Percentiles rank a stretch among this genome's conserved stretches.
Conservation (phyloP, 1,140 invertebrate species). For the Drosophila kanapiae region DNA sequence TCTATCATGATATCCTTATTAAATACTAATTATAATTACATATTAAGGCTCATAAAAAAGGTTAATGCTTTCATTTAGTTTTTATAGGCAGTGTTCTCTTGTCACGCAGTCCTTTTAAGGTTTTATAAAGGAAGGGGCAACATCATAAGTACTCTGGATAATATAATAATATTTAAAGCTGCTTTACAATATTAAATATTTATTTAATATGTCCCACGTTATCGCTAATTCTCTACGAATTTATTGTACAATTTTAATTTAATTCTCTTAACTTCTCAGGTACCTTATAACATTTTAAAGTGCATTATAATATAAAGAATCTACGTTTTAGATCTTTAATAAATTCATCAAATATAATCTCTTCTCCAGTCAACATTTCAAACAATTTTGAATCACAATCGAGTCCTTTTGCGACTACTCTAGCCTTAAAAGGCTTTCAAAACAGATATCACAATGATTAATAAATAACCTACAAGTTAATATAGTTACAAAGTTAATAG, state of each 20-base stretch:
- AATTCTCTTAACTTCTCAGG: neutral
- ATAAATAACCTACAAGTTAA: neutral
- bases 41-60: neutral
- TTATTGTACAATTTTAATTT: neutral
- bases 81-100: neutral
- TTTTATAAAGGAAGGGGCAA: neutral
- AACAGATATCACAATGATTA: too few species aligned
- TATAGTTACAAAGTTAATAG: neutral
- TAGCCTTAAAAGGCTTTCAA: too few species aligned
- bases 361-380: too few species aligned
- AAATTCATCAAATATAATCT: neutral
- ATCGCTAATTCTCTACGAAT: neutral
- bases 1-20: too few species aligned
- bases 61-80: neutral
- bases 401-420: too few species aligned
- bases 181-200: too few species aligned
- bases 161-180: too few species aligned
- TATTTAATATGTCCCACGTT: neutral
- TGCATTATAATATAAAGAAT: neutral
- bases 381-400: too few species aligned
- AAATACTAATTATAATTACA: too few species aligned
- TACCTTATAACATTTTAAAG: neutral
- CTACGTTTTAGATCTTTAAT: too few species aligned
- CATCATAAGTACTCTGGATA: too few species aligned
- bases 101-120: neutral